Evolutionary conservation across 2,888 invertebrate genomes (phyloP), one percentile per base, ranked within the genome.

Genomic region (Carcina quercana): DNA sequence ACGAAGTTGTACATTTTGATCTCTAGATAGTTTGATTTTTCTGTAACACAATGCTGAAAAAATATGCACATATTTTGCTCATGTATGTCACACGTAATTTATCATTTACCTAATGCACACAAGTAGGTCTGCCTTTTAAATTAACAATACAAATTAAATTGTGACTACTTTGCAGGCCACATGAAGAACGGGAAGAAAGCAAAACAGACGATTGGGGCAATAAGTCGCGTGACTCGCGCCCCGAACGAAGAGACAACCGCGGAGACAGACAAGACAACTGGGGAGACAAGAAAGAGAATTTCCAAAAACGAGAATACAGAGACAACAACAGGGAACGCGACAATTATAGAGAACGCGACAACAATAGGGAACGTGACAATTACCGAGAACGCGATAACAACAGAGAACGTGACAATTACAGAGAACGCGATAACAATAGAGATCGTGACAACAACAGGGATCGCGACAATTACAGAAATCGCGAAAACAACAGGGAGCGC

Each of bases 141-240:
- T n/a, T n/a, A n/a, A n/a, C n/a, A n/a, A n/a, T n/a, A n/a, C n/a
- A n/a, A n/a, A n/a, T n/a, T n/a, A n/a, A n/a, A n/a, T n/a, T n/a
- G n/a, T n/a, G n/a, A n/a, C n/a, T n/a, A n/a, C n/a, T n/a, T n/a
- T n/a, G n/a, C n/a, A 36, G 29, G 13, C 26, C 33, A n/a, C 30
- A 33, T 29, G 59, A 72, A 20, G 55, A 50, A 13, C 32, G 61
- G 38, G 61, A 70, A 19, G 66, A 69, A 14, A 63, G 55, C 27
- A 58, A 53, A 31, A 38, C 47, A 8, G 69, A 70, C 12, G 63
- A 69, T 13, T 53, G 61, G 59, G 59, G 62, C 6, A 51, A 52
- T 31, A 55, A 53, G 2, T 10, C 15, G n/a, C 25, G 25, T 2
- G 45, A 53, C 15, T 46, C 39, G 14, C 32, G 32, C 10, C 30